Evolutionary conservation across 2,113 vertebrate species (phyloP), one percentile per base, ranked within the genome.

Genomic region (Cyphomyrus plagiostoma): DNA sequence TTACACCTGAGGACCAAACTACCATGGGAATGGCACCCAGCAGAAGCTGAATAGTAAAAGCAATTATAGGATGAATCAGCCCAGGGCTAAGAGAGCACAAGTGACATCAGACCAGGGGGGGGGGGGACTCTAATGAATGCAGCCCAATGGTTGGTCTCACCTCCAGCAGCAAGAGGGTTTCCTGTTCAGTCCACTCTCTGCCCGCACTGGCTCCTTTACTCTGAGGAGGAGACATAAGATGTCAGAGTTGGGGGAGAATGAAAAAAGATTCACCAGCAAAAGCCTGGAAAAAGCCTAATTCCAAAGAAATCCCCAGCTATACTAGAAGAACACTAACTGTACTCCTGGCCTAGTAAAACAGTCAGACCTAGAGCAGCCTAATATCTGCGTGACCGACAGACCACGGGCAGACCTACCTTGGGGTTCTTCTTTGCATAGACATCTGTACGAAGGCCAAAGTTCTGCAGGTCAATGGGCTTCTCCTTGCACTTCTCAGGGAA

Each of bases 151-250:
- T 49, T 83, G n/a, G 0, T 11, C 6, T 96, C 93, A 98, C 98
- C 95, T 99, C 98, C 2, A 99, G 89, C 0, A 99, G 95, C 62
- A 99, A 95, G 88, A 99, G 94, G 0, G 98, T 99, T 93, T 99
- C 98, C 87, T 99, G 98, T 88, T 99, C 98, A 0, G 97, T 98
- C 98, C 98, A 99, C 89, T 99, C 98, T 90, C 98, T 95, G 87
- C 97, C 97, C 89, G 98, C 98, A 88, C 96, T 98, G 0, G 97
- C 97, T 52, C 97, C 97, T 97, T 99, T 99, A 92, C 97, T 98
- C 98, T 99, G 39, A 89, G 35, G 86, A 21, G 52, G 11, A 35
- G 39, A 74, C n/a, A 58, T 15, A 49, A n/a, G 45, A n/a, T 3
- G 82, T 3, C 1, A 1, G 8, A 46, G 45, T 45, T 23, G 21